A percentile compares a stretch with the other conserved stretches of the same genome.
These are phyloP conservation scores for Marcusenius ussheri DNA, from an alignment of 2,113 vertebrate genomes.

Conservation along the genomic window DNA sequence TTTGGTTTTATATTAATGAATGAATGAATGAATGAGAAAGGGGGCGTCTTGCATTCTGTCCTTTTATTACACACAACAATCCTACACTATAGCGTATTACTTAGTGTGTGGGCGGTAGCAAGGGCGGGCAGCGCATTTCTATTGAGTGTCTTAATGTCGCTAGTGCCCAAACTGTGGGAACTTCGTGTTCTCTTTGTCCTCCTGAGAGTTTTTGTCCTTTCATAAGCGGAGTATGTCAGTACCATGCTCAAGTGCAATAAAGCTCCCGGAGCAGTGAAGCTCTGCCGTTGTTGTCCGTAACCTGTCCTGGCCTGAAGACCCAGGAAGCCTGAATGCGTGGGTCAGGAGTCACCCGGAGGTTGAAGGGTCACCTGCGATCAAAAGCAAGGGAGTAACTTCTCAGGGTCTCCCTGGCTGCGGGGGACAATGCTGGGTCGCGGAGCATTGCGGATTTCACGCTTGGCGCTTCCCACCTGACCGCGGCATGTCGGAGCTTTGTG, in stretches of 20 bases:
- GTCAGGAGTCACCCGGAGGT: slow-evolving; percentile 63
- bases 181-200: slow-evolving; percentile 43
- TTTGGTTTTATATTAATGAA: background rate
- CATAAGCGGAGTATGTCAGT: slow-evolving; percentile 21
- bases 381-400: slow-evolving; percentile 53
- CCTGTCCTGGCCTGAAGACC: slow-evolving; percentile 28
- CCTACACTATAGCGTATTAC: background rate
- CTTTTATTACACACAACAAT: background rate
- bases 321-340: slow-evolving; percentile 50
- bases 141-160: slow-evolving; percentile 28
- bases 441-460: slow-evolving; percentile 45
- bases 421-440: slow-evolving; percentile 47
- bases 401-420: slow-evolving; percentile 34
- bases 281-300: slow-evolving; percentile 46
- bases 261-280: slow-evolving; percentile 39
- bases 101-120: background rate
- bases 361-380: slow-evolving; percentile 55
- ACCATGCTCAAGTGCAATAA: slow-evolving; percentile 40
- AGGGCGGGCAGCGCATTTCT: background rate
- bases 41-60: background rate
- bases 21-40: background rate
- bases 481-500: slow-evolving; percentile 52
- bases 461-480: slow-evolving; percentile 56
- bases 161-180: slow-evolving; percentile 43
- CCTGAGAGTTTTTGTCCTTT: background rate